A percentile compares a stretch with the other conserved stretches of the same genome.
phyloP scores from a whole-genome alignment of 2,797 vertebrate genomes.

The Zenarchopterus dispar region DNA sequence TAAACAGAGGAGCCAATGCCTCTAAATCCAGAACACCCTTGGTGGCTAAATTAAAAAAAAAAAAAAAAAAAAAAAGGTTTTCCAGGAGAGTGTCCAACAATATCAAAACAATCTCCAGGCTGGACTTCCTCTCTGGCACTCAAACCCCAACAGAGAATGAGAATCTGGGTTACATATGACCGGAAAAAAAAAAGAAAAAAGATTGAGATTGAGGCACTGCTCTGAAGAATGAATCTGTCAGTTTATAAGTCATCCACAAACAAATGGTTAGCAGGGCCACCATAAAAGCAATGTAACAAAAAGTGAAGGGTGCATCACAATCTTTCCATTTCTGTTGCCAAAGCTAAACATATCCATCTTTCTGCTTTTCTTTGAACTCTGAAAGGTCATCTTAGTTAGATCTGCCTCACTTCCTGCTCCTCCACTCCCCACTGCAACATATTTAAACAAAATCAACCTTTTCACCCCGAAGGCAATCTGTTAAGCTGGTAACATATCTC shows the following conservation, averaged over 20 bases:
- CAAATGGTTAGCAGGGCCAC: constrained; percentile 13
- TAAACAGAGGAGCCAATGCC: constrained; percentile 39
- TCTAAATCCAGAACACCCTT: constrained; percentile 65
- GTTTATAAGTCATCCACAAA: constrained; percentile 23
- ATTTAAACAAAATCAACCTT: constrained; percentile 40
- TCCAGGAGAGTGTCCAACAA: constrained; percentile 80
- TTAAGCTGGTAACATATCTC: constrained; percentile 1
- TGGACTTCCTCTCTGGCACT: constrained; percentile 75
- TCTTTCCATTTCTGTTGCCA: constrained; percentile 21
- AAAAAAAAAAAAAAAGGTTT: constrained; percentile 58
- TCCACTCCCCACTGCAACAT: constrained; percentile 8
- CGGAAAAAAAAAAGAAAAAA: constrained; percentile 45
- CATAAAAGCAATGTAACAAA: constrained; percentile 2
- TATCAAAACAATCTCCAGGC: constrained; percentile 78
- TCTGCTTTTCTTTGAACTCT: constrained; percentile 18
- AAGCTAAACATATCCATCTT: constrained; percentile 13
- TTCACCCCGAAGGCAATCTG: constrained; percentile 24
- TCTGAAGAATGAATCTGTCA: constrained; percentile 41
- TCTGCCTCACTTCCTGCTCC: constrained; percentile 22
- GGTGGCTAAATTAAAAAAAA: constrained; percentile 36
- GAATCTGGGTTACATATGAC: constrained; percentile 63
- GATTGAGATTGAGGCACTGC: constrained; percentile 27
- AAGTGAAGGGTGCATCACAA: constrained; percentile 13
- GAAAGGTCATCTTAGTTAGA: constrained; percentile 30
- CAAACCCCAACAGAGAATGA: constrained; percentile 38